Conservation (phyloP, 2,888 invertebrate species). For the Neoaliturus tenellus region DNA sequence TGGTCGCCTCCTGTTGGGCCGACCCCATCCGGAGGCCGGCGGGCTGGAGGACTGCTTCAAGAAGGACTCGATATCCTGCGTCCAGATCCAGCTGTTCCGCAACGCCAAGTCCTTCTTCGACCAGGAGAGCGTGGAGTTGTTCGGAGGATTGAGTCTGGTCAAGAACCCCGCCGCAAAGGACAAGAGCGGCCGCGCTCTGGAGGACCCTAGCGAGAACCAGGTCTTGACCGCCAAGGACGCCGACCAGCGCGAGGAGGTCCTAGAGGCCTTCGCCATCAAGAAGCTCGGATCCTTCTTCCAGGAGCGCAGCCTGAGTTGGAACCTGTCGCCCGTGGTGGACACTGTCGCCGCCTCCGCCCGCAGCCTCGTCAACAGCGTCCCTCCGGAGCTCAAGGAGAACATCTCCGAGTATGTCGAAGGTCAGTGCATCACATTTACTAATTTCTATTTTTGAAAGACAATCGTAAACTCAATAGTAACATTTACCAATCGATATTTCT, state of each 20-base stretch:
- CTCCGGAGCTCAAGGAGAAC: conserved; percentile 76
- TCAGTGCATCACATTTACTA: conserved; percentile 67
- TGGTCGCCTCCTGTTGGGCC: conserved; percentile 44
- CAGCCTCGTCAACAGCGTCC: conserved; percentile 75
- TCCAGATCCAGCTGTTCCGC: conserved; percentile 76
- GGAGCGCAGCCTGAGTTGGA: conserved; percentile 75
- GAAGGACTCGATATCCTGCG: conserved; percentile 79
- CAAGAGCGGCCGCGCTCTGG: conserved; percentile 73
- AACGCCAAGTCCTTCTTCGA: conserved; percentile 77
- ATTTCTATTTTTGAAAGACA: too few species aligned
- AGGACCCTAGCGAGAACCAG: conserved; percentile 72
- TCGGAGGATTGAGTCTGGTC: conserved; percentile 76
- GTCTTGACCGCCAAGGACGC: conserved; percentile 72
- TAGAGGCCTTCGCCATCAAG: conserved; percentile 77
- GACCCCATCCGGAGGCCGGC: conserved; percentile 45
- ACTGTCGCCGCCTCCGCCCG: conserved; percentile 72
- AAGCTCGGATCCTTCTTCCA: conserved; percentile 75
- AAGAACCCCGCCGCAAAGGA: conserved; percentile 70
- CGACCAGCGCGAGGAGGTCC: conserved; percentile 75
- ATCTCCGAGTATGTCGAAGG: conserved; percentile 77
- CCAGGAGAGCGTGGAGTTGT: conserved; percentile 76
- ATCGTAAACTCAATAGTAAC: too few species aligned
- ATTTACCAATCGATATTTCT: too few species aligned
- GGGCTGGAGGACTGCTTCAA: conserved; percentile 75
- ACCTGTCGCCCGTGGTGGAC: conserved; percentile 72